These are phyloP conservation scores for Pterostichus madidus DNA, from an alignment of 2,888 invertebrate genomes.

Conservation along the genomic window DNA sequence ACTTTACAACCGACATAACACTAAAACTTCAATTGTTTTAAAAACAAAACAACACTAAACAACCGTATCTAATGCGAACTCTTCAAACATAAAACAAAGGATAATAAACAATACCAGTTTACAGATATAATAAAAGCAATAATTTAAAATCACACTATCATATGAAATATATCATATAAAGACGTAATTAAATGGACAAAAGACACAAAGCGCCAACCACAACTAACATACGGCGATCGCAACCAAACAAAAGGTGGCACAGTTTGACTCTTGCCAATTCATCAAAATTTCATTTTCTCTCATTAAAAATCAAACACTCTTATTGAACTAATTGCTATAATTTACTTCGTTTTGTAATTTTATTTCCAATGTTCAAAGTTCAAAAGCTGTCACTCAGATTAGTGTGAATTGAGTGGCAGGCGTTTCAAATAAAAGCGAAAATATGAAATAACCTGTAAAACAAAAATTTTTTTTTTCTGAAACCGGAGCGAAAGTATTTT, in stretches of 20 bases:
- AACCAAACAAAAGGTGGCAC: conserved; percentile 23
- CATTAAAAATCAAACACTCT: no score
- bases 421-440: no score
- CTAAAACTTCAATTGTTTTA: conserved; percentile 35
- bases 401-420: no score
- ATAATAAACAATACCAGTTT: conserved; percentile 20
- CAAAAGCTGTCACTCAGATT: no score
- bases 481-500: no score
- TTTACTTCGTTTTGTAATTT: no score
- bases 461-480: no score
- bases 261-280: conserved; percentile 4
- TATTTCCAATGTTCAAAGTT: no score
- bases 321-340: no score
- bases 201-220: conserved; percentile 41
- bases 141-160: conserved; percentile 36
- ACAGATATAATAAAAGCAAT: conserved; percentile 40
- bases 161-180: conserved; percentile 40
- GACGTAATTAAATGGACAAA: conserved; percentile 35
- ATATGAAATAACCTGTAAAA: no score
- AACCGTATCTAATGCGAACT: conserved; percentile 15
- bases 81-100: conserved; percentile 32
- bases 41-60: not conserved
- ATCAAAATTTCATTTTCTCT: not conserved
- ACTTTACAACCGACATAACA: conserved; percentile 8
- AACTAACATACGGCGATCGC: conserved; percentile 49